These are phyloP conservation scores for Stenchaetothrips biformis DNA, from an alignment of 2,888 invertebrate species.

Conservation along the genomic window DNA sequence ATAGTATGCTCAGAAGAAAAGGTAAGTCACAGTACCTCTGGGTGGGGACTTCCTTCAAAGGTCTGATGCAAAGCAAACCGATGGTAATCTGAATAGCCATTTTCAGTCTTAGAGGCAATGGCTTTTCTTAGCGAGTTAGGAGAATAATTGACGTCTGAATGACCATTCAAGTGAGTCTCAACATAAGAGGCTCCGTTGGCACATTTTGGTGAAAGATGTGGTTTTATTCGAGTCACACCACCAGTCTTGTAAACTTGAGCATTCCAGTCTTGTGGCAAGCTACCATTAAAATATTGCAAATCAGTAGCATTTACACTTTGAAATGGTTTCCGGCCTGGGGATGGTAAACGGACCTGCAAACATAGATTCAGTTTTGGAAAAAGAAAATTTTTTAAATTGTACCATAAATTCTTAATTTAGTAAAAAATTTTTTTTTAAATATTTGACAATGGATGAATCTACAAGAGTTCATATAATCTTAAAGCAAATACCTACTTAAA, in stretches of 20 bases:
- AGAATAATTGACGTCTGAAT: background rate
- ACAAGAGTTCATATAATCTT: too few species aligned
- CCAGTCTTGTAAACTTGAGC: background rate
- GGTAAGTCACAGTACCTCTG: background rate
- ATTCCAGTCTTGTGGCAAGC: background rate
- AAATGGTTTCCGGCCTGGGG: background rate
- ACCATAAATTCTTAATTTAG: background rate
- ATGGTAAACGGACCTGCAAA: background rate
- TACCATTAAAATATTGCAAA: background rate
- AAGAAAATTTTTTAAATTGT: too few species aligned
- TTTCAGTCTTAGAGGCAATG: background rate
- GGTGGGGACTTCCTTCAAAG: background rate
- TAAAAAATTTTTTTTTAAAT: too few species aligned
- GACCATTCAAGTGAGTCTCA: background rate
- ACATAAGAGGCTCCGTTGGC: background rate
- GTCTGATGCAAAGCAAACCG: background rate
- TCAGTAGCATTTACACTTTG: constrained; percentile 1
- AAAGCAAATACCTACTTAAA: too few species aligned
- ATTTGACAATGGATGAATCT: too few species aligned
- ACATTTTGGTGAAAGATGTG: background rate
- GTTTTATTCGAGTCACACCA: background rate
- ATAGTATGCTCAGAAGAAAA: too few species aligned
- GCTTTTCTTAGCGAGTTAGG: background rate
- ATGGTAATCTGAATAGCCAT: background rate
- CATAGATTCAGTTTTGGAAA: background rate